Base-by-base conservation (phyloP, 2,888 invertebrate genomes). In the Drosophila ochracea region DNA sequence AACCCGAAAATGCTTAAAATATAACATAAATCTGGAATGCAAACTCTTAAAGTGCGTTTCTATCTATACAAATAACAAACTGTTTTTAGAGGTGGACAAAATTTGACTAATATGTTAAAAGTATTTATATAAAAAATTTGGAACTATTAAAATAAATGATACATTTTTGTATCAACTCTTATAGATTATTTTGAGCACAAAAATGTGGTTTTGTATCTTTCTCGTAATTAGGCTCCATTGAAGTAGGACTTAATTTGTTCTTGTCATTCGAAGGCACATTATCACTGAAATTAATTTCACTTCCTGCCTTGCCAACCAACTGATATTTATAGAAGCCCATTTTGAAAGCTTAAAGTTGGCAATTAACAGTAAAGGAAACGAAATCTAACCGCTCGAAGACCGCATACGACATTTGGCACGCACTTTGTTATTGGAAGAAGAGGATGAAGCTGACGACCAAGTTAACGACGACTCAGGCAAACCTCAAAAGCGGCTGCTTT, bases 371-470 rank as follows among this genome's bases (percentile, higher is more conserved):
- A 60, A 76, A 71, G 63, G 74, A 75, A 88, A 60, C 53, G 67
- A 66, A 63, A 47, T 67, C 31, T 49, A 76, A 70, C 76, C 73
- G 41, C 61, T 33, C 11, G 37, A 60, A 62, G 16, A 66, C 78
- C 82, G 66, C 75, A 71, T 68, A 35, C 62, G 65, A 78, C 76
- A 73, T 73, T 73, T 70, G 76, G 60, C 78, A 81, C 72, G 71
- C 89, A 89, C 82, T 89, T 84, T 47, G 25, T 2, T 78, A 86
- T 86, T 78, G 82, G 75, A 43, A 81, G 73, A 70, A 61, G 64
- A 63, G 68, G 54, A 80, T 16, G 47, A 68, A 66, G 28, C 25
- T 30, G 39, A 62, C 58, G 64, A 50, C 43, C 21, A 68, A 63
- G 28, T 19, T 30, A 35, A 67, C 61, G 68, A 52, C 47, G 47